Evolutionary conservation across 2,888 invertebrate genomes (phyloP).

Genomic region (Onthophagus sagittarius): DNA sequence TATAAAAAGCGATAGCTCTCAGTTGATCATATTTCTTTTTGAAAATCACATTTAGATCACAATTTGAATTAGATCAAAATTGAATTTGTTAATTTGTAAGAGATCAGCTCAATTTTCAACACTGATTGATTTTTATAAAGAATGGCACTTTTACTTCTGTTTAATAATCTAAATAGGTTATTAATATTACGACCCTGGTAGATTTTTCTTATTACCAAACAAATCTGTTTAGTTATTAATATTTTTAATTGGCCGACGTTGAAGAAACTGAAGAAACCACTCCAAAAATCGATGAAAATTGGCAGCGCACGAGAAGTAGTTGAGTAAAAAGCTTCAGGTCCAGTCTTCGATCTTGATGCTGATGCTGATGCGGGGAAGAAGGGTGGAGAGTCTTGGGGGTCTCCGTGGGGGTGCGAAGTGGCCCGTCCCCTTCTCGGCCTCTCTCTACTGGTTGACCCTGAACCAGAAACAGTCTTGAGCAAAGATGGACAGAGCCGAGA

Average conservation of each 20-base stretch:
- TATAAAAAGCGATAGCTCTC: not conserved
- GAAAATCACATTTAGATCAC: slow-evolving; percentile 9
- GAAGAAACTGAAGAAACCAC: not conserved
- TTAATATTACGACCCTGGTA: not conserved
- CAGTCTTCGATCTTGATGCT: slow-evolving; percentile 17
- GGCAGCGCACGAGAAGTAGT: slow-evolving; percentile 19
- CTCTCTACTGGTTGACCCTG: slow-evolving; percentile 37
- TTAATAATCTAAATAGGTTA: too few relatives aligned
- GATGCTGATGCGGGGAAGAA: slow-evolving; percentile 12
- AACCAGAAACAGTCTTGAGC: slow-evolving; percentile 39
- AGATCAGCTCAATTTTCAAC: not conserved
- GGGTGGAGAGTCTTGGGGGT: slow-evolving; percentile 1
- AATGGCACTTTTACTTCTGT: not conserved
- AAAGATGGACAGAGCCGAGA: slow-evolving; percentile 34
- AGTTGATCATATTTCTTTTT: not conserved
- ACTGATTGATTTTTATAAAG: not conserved
- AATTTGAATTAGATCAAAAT: not conserved
- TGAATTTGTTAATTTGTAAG: not conserved
- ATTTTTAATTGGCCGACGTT: not conserved
- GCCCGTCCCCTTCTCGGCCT: slow-evolving; percentile 30
- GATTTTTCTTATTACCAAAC: not conserved
- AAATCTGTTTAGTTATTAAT: not conserved
- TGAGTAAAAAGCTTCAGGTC: slow-evolving; percentile 8
- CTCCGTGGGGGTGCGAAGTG: slow-evolving; percentile 40
- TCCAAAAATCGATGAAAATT: not conserved